Evolutionary conservation across 2,888 invertebrate genomes (phyloP), one percentile per base, ranked within the genome.

Genomic region (Ganaspis brasiliensis): DNA sequence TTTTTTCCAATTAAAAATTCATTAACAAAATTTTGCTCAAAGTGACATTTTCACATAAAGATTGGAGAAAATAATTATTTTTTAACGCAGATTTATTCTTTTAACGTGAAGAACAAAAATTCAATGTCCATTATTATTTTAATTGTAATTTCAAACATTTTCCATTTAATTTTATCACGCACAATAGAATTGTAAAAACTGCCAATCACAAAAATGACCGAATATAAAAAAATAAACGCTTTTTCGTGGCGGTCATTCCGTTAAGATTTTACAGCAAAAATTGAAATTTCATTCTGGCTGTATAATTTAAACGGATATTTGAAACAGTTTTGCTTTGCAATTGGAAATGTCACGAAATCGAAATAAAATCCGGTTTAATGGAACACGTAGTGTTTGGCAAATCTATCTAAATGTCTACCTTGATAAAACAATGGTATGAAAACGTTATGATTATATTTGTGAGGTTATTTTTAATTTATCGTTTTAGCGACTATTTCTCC

Each of bases 221-320:
- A 31, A 31, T 16, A 49, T 14, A 49, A 49, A 49, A n/a, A 3
- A n/a, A 8, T 26, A 59, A n/a, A 6, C 0, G n/a, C 26, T 67
- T 45, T 67, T 67, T 67, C 19, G 9, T 45, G 24, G 21, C n/a
- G 24, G 67, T 24, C 9, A 67, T 67, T 24, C 9, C 24, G 45
- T 45, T 26, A 67, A 67, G 24, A 67, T 45, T 67, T 67, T n/a
- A 67, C 24, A 37, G 21, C 24, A 24, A 24, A 45, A 19, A 40
- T 40, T 67, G 45, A 67, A 67, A 45, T 67, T 8, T 40, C 45
- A 24, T 45, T 45, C 24, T 45, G 24, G 19, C 67, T 67, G 45
- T 45, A n/a, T n/a, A 40, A 67, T 45, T 40, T 67, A 67, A 67
- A 67, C 67, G 24, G 67, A 67, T 67, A 67, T 67, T 67, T 67